Evolutionary conservation across 1,140 invertebrate species (phyloP).

Genomic region (Adoxophyes honmai): DNA sequence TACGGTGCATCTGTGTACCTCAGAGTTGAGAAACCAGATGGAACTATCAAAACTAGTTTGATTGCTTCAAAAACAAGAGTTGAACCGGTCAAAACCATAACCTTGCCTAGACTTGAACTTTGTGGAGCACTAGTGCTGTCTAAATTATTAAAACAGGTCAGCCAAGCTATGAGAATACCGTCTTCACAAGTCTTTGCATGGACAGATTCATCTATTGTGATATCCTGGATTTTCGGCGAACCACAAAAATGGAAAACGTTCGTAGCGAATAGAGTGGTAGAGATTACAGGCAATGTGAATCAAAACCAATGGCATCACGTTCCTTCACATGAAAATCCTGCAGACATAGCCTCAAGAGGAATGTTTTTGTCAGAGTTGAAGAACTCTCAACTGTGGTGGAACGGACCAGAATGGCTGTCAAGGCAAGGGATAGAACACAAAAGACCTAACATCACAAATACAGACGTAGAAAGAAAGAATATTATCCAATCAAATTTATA

Average conservation of each 20-base stretch:
- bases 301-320: slow-evolving; percentile 60
- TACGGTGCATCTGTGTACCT: slow-evolving; percentile 43
- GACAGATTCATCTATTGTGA: slow-evolving; percentile 57
- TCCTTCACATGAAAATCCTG: slow-evolving; percentile 54
- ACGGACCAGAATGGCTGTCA: slow-evolving; percentile 35
- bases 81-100: slow-evolving; percentile 41
- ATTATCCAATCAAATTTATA: slow-evolving; percentile 9
- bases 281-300: slow-evolving; percentile 37
- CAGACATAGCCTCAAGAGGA: slow-evolving; percentile 64
- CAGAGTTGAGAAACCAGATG: slow-evolving; percentile 9
- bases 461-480: slow-evolving; percentile 47
- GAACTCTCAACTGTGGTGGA: slow-evolving; percentile 45
- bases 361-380: slow-evolving; percentile 25
- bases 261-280: slow-evolving; percentile 53
- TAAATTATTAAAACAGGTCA: slow-evolving; percentile 22
- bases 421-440: background rate
- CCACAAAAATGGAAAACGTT: slow-evolving; percentile 47
- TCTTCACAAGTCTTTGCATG: slow-evolving; percentile 41
- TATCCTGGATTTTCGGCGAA: slow-evolving; percentile 47
- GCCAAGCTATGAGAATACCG: slow-evolving; percentile 28
- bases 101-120: slow-evolving; percentile 46
- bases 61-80: slow-evolving; percentile 35
- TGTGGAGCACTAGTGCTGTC: slow-evolving; percentile 41
- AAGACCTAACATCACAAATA: slow-evolving; percentile 18
- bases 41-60: slow-evolving; percentile 15